Base-by-base conservation (phyloP, 2,113 vertebrate species). In the Hystrix brachyura region DNA sequence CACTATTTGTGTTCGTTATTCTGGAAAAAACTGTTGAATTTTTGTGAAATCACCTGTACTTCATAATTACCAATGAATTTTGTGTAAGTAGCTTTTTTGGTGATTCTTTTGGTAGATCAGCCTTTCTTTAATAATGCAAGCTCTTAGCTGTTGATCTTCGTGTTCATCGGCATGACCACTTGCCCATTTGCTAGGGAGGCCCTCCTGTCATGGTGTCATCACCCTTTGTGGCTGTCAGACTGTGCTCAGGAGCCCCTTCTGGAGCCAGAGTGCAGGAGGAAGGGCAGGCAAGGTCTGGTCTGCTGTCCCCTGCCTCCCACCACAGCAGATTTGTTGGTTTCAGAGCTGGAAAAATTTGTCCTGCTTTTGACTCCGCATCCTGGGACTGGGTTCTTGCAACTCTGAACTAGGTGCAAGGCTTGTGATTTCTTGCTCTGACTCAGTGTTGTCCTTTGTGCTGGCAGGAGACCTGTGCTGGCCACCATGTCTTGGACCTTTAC, bases 31-130 rank as follows among this genome's bases (percentile, higher is more conserved):
- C 43, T 78, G 0, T 62, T 76, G 38, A 43, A 84, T 82, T 93
- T 93, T 74, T 85, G 25, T 74, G 32, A 64, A 65, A 76, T 87
- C 25, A 71, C 65, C 43, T 96, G n/a, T 86, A 60, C 92, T 93
- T 91, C 29, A 91, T 74, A 95, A 57, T 87, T 38, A 67, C 25
- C 14, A 21, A 90, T 85, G 51, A 48, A 67, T 71, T 87, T 92
- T 57, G 72, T 48, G 4, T 59, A 55, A 79, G 59, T 18, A 48
- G n/a, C 64, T 91, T 83, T 82, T 38, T 65, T n/a, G 85, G 71
- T 65, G 81, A 32, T 88, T 53, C 34, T 95, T 89, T 84, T 29
- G 65, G 80, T 72, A 71, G 83, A 72, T 3, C 78, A 82, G 34
- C 76, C n/a, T 21, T 82, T n/a, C 64, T 87, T 92, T n/a, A 69